These are phyloP conservation scores for Malurus melanocephalus DNA, from an alignment of 2,113 vertebrate genomes.

Conservation along the genomic window DNA sequence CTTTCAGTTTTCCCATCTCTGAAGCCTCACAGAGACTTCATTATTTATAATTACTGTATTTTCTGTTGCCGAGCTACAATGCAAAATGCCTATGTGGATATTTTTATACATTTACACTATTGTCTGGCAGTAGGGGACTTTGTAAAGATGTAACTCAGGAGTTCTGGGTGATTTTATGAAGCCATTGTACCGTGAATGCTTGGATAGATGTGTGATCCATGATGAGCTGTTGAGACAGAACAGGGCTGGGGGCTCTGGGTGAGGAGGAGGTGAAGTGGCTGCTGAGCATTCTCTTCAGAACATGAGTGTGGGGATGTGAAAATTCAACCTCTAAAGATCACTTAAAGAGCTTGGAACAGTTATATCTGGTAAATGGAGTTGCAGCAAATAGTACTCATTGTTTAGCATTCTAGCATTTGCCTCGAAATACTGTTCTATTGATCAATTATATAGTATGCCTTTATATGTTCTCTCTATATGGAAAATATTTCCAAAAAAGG, in stretches of 20 bases:
- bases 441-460: neutral
- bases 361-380: neutral
- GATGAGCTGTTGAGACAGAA: neutral
- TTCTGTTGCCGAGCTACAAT: neutral
- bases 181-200: neutral
- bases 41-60: conserved; percentile 17
- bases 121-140: neutral
- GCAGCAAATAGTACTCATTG: neutral
- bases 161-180: neutral
- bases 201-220: neutral
- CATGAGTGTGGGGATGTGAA: neutral
- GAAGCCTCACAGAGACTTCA: neutral
- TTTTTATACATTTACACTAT: neutral
- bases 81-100: neutral
- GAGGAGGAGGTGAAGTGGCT: neutral
- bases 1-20: neutral
- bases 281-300: neutral
- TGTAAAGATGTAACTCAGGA: neutral
- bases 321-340: neutral
- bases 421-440: neutral
- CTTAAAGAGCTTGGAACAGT: neutral
- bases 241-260: neutral
- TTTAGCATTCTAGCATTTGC: neutral
- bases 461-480: neutral
- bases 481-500: neutral